These are phyloP conservation scores for Limnothrissa miodon DNA, from an alignment of 2,113 vertebrate genomes.

Conservation along the genomic window DNA sequence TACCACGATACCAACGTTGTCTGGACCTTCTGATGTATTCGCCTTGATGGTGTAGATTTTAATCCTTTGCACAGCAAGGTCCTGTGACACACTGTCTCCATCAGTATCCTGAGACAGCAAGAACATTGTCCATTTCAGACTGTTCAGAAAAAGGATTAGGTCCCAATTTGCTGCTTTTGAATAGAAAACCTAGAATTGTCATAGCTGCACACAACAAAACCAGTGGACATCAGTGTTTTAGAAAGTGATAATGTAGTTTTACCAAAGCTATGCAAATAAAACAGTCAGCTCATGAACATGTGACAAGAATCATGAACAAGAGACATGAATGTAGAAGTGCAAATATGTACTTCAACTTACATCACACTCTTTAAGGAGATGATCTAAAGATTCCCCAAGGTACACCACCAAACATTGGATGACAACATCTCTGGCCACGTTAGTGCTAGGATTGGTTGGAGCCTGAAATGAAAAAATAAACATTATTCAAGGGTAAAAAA, in stretches of 20 bases:
- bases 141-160: neutral
- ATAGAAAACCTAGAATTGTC: too few relatives aligned
- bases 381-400: neutral
- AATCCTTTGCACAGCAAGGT: slow-evolving; percentile 35
- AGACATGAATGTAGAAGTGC: neutral
- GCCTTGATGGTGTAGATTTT: slow-evolving; percentile 20
- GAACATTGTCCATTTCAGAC: slow-evolving; percentile 14
- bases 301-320: too few relatives aligned
- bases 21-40: neutral
- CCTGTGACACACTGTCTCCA: slow-evolving; percentile 28
- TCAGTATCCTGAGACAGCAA: slow-evolving; percentile 42
- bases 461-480: neutral
- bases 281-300: neutral
- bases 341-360: neutral
- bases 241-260: neutral
- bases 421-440: neutral
- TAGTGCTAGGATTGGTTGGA: neutral
- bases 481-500: neutral
- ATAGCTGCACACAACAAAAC: neutral
- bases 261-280: neutral
- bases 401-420: neutral
- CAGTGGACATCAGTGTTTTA: neutral
- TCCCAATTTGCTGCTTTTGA: too few relatives aligned
- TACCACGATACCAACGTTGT: slow-evolving; percentile 20
- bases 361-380: neutral